Evolutionary conservation across 2,888 invertebrate species (phyloP), one percentile per base, ranked within the genome.

Genomic region (Dermolepida albohirtum): DNA sequence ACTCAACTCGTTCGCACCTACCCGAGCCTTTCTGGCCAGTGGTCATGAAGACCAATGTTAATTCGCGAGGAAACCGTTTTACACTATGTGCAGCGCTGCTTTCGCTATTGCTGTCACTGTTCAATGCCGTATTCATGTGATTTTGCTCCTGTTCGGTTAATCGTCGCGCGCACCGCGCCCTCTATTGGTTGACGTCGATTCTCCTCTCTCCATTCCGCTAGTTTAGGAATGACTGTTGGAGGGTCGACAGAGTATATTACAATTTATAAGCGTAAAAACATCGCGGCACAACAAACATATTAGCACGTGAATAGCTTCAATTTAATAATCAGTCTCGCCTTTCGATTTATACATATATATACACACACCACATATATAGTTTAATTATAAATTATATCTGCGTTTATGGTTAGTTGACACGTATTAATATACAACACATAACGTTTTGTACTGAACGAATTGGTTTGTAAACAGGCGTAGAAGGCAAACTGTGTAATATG

Each of bases 1-100:
- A 78, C 78, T 77, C 78, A 75, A 78, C 78, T 78, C 78, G 76
- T 76, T 75, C 80, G 78, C 80, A 79, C 81, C 80, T 78, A 79
- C 77, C 81, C 81, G 79, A 78, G 77, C 81, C 81, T 75, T 78
- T 79, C 80, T 80, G 79, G 78, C 79, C 78, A 78, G 77, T 80
- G 78, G 78, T 78, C 79, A 78, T 79, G 77, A 76, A 77, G 76
- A 77, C 78, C 77, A 77, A 75, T 76, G 76, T 75, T 75, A 78
- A 78, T 77, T 77, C 76, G 75, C 74, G 72, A 71, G 71, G 72
- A 71, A 71, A 72, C 73, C 72, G 73, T 72, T 72, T 73, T 44
- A 59, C 44, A 59, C 22, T 34, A 34, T 10, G 47, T 47, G 22
- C 59, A 59, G 69, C 69, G 65, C 69, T 69, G 54, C 43, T 14